A percentile compares a stretch with the other conserved stretches of the same genome.
Conservation (phyloP, 1,140 invertebrate species). For the Nilaparvata lugens region DNA sequence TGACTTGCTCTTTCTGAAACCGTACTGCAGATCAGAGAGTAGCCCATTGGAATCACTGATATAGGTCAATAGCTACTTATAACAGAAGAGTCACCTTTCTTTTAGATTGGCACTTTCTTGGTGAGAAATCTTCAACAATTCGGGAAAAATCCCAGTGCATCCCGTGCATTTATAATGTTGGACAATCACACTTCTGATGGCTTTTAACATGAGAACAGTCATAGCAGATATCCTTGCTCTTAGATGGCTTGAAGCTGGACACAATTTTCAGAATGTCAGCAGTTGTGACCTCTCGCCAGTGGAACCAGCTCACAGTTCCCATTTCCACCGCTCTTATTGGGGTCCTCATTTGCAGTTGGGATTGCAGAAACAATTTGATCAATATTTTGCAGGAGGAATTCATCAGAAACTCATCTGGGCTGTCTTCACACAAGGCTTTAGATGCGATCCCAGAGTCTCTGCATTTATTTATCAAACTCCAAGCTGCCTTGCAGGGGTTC, state of each 20-base stretch:
- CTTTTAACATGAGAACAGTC: neutral
- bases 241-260: neutral
- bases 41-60: too few species aligned
- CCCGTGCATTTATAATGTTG: too few species aligned
- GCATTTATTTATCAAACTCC: neutral
- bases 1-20: too few species aligned
- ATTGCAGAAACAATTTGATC: neutral
- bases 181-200: neutral
- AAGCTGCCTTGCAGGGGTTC: slow-evolving; percentile 2
- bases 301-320: neutral
- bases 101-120: too few species aligned
- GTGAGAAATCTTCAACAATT: too few species aligned
- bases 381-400: neutral
- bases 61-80: too few species aligned
- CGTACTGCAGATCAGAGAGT: too few species aligned
- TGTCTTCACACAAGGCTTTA: too few species aligned
- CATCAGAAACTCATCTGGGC: slow-evolving; percentile 5
- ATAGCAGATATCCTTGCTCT: neutral
- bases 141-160: too few species aligned
- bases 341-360: neutral
- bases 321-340: neutral
- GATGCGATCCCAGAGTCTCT: neutral
- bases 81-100: too few species aligned
- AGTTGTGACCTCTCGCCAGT: neutral
- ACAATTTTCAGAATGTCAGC: neutral